Evolutionary conservation across 2,797 vertebrate species (phyloP), one percentile per base, ranked within the genome.

Genomic region (Crenichthys baileyi): DNA sequence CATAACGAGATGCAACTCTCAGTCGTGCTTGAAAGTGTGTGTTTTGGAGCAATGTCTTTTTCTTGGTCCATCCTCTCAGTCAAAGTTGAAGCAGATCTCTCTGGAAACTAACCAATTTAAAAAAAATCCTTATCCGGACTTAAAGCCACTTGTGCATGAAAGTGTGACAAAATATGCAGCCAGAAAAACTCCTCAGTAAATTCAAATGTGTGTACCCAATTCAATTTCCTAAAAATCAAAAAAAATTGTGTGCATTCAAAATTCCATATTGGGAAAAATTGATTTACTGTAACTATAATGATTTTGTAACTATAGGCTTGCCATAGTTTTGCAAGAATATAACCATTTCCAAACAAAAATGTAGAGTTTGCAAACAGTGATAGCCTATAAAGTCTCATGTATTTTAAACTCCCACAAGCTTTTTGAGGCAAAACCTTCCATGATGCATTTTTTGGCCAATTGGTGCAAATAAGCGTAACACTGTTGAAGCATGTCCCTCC

Each of bases 401-500:
- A 26, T 7, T 29, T 6, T 29, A 15, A 70, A 70, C 8, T 48
- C 12, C 13, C 44, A 15, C 3, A 1, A 18, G 7, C 26, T 70
- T 46, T 26, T 48, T 26, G 41, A 70, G 24, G 67, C 67, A 16
- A n/a, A 71, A 44, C 7, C 55, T 50, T 56, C 55, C 9, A 46
- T 22, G 55, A 48, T 60, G 67, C 5, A 0, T 76, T 50, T 55
- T 53, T 24, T 39, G 12, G 48, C 67, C 20, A 71, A 60, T 71
- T 29, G 70, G 53, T 56, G n/a, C 22, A 72, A 26, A 12, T 41
- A 73, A 67, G 61, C 5, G 44, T 50, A 71, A 51, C 60, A 0
- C 29, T 36, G 76, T 63, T 78, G 31, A 63, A 36, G 46, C 18
- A 55, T 51, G 71, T 55, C 75, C 41, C 50, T 70, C 51, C 51